These are phyloP conservation scores for Lithobates pipiens DNA, from an alignment of 2,797 vertebrate species.

Conservation along the genomic window DNA sequence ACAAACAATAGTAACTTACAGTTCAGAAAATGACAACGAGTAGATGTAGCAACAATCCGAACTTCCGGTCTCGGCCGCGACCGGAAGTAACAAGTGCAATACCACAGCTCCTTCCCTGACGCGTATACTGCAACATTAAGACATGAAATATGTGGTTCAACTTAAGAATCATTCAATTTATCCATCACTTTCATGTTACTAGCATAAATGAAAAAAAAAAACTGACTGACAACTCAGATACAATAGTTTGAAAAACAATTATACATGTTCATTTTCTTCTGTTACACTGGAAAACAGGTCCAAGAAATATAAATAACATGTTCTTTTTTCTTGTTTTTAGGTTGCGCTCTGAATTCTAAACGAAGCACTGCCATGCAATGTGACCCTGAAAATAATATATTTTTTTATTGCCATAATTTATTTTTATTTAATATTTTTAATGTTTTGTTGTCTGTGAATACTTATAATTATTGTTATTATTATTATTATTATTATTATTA, in stretches of 20 bases:
- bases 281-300: not conserved
- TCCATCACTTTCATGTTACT: too few relatives aligned
- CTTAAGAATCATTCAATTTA: too few relatives aligned
- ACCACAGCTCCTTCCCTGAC: too few relatives aligned
- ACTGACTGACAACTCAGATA: not conserved
- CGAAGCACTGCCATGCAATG: constrained; percentile 42
- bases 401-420: constrained; percentile 48
- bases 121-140: too few relatives aligned
- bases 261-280: too few relatives aligned
- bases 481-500: constrained; percentile 18
- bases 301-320: not conserved
- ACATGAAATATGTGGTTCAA: too few relatives aligned
- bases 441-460: constrained; percentile 3
- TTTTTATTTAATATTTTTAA: constrained; percentile 60
- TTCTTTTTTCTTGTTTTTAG: constrained; percentile 1
- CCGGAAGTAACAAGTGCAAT: too few relatives aligned
- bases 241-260: not conserved
- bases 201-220: too few relatives aligned
- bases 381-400: constrained; percentile 17
- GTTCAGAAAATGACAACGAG: too few relatives aligned
- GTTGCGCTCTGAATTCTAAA: not conserved
- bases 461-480: constrained; percentile 21
- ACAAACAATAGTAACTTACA: too few relatives aligned
- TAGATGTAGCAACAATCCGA: too few relatives aligned
- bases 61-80: too few relatives aligned